These are phyloP conservation scores for Maccullochella peelii DNA, from an alignment of 2,113 vertebrate species.

Conservation along the genomic window DNA sequence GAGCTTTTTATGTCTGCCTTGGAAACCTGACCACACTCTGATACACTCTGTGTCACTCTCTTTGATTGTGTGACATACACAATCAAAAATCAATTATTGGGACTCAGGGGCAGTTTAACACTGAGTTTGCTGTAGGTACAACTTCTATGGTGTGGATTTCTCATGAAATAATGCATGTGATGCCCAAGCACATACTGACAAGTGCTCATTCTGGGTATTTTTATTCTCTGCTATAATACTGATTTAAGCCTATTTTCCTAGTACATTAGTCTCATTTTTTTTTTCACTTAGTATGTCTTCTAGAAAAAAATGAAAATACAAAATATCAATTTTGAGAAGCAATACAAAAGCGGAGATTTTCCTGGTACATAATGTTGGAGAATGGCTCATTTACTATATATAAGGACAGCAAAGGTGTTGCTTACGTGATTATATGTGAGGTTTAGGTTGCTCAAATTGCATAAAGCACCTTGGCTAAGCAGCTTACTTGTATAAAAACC, in stretches of 20 bases:
- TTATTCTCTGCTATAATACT: not conserved
- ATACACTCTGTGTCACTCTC: slow-evolving; percentile 37
- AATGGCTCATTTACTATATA: not conserved
- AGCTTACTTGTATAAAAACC: not conserved
- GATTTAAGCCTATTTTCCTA: not conserved
- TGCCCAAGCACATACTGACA: not conserved
- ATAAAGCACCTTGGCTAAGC: not conserved
- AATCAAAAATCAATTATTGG: slow-evolving; percentile 2
- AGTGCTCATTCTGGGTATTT: not conserved
- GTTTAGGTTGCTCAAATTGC: not conserved
- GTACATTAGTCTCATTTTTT: not conserved
- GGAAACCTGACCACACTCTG: slow-evolving; percentile 46
- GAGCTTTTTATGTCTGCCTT: slow-evolving; percentile 40
- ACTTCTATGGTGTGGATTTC: no score
- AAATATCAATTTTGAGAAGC: not conserved
- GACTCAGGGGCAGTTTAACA: not conserved
- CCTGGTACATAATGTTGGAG: not conserved
- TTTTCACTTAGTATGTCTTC: not conserved
- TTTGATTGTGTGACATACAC: no score
- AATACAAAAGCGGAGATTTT: not conserved
- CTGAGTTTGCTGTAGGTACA: not conserved
- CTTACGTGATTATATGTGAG: not conserved
- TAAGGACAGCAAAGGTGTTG: not conserved
- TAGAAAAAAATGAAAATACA: not conserved
- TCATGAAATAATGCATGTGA: not conserved